Conservation (phyloP, 2,888 invertebrate genomes). For the Rhagonycha fulva region DNA sequence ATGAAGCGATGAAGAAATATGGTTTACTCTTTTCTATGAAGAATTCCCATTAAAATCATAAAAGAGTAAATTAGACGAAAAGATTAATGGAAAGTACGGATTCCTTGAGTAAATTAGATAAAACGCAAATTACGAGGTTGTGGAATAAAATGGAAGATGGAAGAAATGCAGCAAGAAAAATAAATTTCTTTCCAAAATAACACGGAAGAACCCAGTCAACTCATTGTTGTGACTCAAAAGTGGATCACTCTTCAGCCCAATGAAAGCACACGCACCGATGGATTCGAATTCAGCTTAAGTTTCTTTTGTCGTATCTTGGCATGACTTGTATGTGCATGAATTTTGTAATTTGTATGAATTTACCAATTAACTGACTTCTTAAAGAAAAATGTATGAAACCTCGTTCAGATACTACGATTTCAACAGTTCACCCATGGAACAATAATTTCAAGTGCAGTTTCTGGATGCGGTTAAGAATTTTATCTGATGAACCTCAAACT, state of each 20-base stretch:
- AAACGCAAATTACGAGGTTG: no score
- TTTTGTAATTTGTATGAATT: constrained; percentile 13
- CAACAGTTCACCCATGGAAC: not conserved
- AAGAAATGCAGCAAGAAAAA: not conserved
- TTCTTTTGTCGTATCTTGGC: constrained; percentile 30
- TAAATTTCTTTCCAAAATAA: not conserved
- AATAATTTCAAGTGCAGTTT: not conserved
- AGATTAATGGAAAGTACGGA: no score
- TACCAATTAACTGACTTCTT: not conserved
- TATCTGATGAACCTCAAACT: not conserved
- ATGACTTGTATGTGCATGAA: constrained; percentile 40
- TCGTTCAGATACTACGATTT: not conserved
- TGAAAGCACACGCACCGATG: constrained; percentile 45
- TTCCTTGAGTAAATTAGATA: no score
- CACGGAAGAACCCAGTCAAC: not conserved
- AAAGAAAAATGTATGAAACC: not conserved
- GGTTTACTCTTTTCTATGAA: no score
- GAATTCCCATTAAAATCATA: no score
- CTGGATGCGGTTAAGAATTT: not conserved
- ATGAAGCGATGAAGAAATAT: no score
- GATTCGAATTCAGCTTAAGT: constrained; percentile 38
- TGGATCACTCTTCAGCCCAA: constrained; percentile 28
- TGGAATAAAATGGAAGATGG: no score
- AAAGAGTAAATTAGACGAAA: no score
- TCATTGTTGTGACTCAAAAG: not conserved